Conservation (phyloP, 2,888 invertebrate genomes). For the Phyto melanocephala region DNA sequence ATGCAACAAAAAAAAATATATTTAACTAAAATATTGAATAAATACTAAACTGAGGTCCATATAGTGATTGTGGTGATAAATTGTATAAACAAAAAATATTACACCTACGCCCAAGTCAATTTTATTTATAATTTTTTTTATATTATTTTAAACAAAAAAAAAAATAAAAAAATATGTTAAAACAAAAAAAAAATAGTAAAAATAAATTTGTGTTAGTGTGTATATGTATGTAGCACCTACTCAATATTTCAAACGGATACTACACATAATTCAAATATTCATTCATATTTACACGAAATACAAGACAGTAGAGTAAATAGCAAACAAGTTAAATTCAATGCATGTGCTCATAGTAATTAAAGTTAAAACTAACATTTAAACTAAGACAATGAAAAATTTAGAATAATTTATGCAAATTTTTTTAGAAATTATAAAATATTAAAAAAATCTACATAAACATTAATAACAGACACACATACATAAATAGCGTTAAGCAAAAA, state of each 20-base stretch:
- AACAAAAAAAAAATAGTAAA: slow-evolving; percentile 20
- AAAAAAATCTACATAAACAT: slow-evolving; percentile 6
- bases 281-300: slow-evolving; percentile 13
- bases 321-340: no score
- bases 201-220: slow-evolving; percentile 1
- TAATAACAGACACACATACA: slow-evolving; percentile 21
- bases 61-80: slow-evolving; percentile 4
- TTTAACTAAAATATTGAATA: slow-evolving; percentile 17
- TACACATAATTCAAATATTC: slow-evolving; percentile 37
- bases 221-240: slow-evolving; percentile 48
- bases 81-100: neutral
- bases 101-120: slow-evolving; percentile 26
- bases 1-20: slow-evolving; percentile 24
- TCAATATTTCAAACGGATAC: slow-evolving; percentile 39
- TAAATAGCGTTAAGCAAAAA: slow-evolving; percentile 24
- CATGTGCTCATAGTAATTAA: neutral
- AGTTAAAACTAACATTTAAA: slow-evolving; percentile 26
- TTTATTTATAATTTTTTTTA: neutral
- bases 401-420: slow-evolving; percentile 41
- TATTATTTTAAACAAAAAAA: neutral
- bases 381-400: neutral
- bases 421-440: neutral
- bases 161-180: neutral
- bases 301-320: no score
- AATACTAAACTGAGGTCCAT: slow-evolving; percentile 30